phyloP scores from a whole-genome alignment of 2,888 invertebrate species.

The Aspidiotus rigidus region DNA sequence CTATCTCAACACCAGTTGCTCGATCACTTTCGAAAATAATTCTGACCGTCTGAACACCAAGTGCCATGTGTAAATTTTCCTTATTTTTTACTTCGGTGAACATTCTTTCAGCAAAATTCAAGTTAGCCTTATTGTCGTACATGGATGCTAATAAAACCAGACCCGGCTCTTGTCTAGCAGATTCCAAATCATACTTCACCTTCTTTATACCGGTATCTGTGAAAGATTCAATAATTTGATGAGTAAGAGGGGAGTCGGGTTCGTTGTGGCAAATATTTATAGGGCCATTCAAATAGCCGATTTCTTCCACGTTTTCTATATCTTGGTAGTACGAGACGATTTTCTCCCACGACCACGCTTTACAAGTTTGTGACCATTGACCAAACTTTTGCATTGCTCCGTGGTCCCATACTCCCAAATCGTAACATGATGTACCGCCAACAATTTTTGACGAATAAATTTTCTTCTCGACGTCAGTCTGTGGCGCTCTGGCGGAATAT shows the following conservation, averaged over 20 bases:
- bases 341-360: slow-evolving; percentile 21
- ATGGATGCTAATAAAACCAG: slow-evolving; percentile 4
- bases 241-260: slow-evolving; percentile 4
- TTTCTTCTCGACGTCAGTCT: background rate
- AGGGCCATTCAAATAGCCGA: background rate
- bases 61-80: slow-evolving; percentile 16
- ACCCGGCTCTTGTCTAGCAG: slow-evolving; percentile 7
- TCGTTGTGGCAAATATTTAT: background rate
- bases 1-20: slow-evolving; percentile 19
- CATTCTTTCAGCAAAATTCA: slow-evolving; percentile 19
- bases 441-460: slow-evolving; percentile 17
- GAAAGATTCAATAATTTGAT: slow-evolving; percentile 10
- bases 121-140: slow-evolving; percentile 3
- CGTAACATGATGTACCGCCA: slow-evolving; percentile 16
- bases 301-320: slow-evolving; percentile 9
- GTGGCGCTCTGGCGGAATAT: slow-evolving; percentile 5
- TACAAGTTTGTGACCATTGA: slow-evolving; percentile 4
- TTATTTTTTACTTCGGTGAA: slow-evolving; percentile 14
- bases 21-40: slow-evolving; percentile 13
- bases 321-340: slow-evolving; percentile 8
- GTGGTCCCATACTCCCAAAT: slow-evolving; percentile 19
- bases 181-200: background rate
- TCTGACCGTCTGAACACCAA: background rate
- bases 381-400: slow-evolving; percentile 12
- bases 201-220: slow-evolving; percentile 6